Evolutionary conservation across 1,140 invertebrate species (phyloP).

Genomic region (Brachionus manjavacas): DNA sequence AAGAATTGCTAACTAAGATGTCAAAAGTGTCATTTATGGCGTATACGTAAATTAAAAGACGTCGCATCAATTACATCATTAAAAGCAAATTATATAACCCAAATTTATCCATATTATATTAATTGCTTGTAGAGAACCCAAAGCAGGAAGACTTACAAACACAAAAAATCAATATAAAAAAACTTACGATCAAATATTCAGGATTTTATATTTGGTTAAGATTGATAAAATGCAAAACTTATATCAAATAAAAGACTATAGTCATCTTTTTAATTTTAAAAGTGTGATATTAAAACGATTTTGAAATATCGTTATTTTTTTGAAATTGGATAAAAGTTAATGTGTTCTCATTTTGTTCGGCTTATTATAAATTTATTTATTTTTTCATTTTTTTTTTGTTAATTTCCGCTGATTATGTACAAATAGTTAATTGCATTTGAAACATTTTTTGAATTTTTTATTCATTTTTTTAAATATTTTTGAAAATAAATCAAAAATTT

Average conservation of each 20-base stretch:
- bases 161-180: conserved; percentile 28
- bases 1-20: neutral
- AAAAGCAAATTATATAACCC: neutral
- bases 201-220: neutral
- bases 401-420: neutral
- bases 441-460: no score
- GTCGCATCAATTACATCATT: conserved; percentile 14
- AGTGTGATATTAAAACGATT: neutral
- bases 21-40: conserved; percentile 17
- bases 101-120: neutral
- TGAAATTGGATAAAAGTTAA: neutral
- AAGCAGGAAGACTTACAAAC: neutral
- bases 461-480: no score
- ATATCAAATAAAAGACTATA: neutral
- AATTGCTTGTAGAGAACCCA: neutral
- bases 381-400: neutral
- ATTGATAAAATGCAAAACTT: neutral
- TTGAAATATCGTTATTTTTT: neutral
- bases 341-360: neutral
- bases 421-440: neutral
- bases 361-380: no score
- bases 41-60: neutral
- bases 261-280: neutral
- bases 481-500: no score
- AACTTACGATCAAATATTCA: neutral